Evolutionary conservation across 2,888 invertebrate genomes (phyloP), one percentile per base, ranked within the genome.

Genomic region (Erannis defoliaria): DNA sequence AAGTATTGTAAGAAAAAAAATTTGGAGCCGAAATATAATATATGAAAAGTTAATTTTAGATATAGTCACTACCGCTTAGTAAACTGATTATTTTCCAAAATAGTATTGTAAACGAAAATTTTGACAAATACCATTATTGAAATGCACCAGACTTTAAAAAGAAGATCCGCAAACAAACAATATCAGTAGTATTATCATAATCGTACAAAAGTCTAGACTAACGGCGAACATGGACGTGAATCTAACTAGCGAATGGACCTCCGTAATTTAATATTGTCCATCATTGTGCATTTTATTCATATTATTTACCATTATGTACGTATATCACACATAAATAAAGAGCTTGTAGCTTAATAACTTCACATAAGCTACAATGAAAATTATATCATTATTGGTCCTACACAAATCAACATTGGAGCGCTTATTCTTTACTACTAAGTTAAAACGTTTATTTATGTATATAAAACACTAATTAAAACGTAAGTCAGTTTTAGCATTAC

Each of bases 211-310:
- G 61, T 78, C 84, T 88, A 88, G 84, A 82, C 80, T 75, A 80
- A 82, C 83, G 84, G 77, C 81, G 81, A 59, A 60, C 77, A 82
- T 88, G 90, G 90, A 90, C 90, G 81, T 83, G 84, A 79, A 80
- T 82, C 84, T 86, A 88, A 77, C 80, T 86, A 85, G 75, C 80
- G 73, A 83, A 85, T 92, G 92, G 92, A 93, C 92, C 92, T 82
- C 88, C 80, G 82, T 88, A 85, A 80, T 84, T 84, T 86, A 85
- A 84, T 92, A 92, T 93, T 93, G 92, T 93, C 92, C 92, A 89
- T 80, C 40, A 84, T 93, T 93, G 91, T 92, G 92, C 92, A 88
- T 74, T 73, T 80, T 58, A 60, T 64, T 60, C n/a, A 77, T 42
- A 42, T 80, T 79, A 82, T 76, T 50, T 35, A 49, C 35, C 78